Conservation (phyloP, 2,113 vertebrate species). For the Phalacrocorax aristotelis region DNA sequence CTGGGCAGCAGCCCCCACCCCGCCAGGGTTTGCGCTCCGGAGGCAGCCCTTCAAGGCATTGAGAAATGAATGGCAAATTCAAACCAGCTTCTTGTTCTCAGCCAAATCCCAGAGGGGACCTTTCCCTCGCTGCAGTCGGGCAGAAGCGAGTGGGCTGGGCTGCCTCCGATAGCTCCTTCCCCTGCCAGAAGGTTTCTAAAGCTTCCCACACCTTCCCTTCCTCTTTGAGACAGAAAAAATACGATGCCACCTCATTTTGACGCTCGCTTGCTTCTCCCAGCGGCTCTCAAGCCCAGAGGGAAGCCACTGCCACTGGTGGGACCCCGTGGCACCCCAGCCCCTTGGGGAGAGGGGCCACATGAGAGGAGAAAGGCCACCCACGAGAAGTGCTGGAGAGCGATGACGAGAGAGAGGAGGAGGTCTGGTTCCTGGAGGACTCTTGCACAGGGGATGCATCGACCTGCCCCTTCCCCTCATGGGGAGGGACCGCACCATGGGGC, state of each 20-base stretch:
- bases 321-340: slow-evolving; percentile 4
- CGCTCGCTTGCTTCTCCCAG: not conserved
- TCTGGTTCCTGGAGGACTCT: not conserved
- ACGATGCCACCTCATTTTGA: not conserved
- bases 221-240: slow-evolving; percentile 48
- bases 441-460: not conserved
- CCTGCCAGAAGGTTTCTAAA: slow-evolving; percentile 55
- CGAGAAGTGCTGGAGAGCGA: not conserved
- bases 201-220: slow-evolving; percentile 63
- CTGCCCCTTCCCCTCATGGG: not conserved
- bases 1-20: not conserved
- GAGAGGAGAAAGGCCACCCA: slow-evolving; percentile 21
- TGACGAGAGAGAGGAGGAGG: not conserved
- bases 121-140: slow-evolving; percentile 29
- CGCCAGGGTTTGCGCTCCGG: not conserved
- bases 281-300: not conserved
- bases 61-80: slow-evolving; percentile 15
- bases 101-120: slow-evolving; percentile 37
- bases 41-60: not conserved
- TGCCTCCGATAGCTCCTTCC: slow-evolving; percentile 40
- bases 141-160: slow-evolving; percentile 50
- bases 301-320: slow-evolving; percentile 3
- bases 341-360: not conserved
- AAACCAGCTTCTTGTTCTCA: slow-evolving; percentile 24
- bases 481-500: not conserved